These are phyloP conservation scores for Micromys minutus DNA, from an alignment of 2,113 vertebrate species.

Conservation along the genomic window DNA sequence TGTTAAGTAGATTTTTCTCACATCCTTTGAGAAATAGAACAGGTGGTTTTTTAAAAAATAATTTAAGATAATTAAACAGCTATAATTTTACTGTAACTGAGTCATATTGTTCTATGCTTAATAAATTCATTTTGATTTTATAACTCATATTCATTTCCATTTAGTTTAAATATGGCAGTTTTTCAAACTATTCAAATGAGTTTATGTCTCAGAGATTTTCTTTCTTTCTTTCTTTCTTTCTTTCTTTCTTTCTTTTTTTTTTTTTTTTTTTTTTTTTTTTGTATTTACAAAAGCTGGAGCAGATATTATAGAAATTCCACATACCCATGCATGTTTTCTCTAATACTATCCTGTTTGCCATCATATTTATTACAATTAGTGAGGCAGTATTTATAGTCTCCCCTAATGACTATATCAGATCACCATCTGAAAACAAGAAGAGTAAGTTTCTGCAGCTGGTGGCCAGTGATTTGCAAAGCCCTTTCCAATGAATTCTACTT, in stretches of 20 bases:
- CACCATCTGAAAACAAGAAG: background rate
- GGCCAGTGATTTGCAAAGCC: background rate
- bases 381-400: background rate
- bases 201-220: background rate
- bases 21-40: background rate
- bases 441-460: background rate
- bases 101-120: background rate
- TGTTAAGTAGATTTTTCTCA: background rate
- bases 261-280: background rate
- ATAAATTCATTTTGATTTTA: background rate
- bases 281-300: background rate
- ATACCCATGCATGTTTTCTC: background rate
- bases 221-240: too few species aligned
- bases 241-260: too few species aligned
- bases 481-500: background rate
- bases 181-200: background rate
- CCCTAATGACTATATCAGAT: background rate
- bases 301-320: background rate
- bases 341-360: background rate
- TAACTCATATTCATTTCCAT: too few species aligned
- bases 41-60: background rate
- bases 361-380: too few species aligned
- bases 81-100: background rate
- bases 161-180: background rate
- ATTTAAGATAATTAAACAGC: background rate